Percentiles rank a stretch among this genome's conserved stretches.
These are phyloP conservation scores for Diachrysia chrysitis DNA, from an alignment of 2,888 invertebrate species.

Conservation along the genomic window DNA sequence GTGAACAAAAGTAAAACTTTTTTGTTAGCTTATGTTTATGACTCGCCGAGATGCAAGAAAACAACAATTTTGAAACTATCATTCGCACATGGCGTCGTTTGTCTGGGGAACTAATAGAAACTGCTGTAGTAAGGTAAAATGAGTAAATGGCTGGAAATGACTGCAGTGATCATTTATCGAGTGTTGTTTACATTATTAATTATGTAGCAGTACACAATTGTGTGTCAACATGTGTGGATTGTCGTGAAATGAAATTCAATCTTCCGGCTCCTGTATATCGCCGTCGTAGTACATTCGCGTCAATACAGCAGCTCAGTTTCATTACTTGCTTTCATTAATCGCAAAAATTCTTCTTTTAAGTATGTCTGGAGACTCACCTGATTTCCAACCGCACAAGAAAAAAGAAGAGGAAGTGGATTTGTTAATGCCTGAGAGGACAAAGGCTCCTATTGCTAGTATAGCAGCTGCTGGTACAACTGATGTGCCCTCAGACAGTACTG, in stretches of 20 bases:
- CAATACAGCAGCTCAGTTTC: slow-evolving; percentile 23
- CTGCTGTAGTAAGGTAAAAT: slow-evolving; percentile 76
- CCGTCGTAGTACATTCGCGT: slow-evolving; percentile 22
- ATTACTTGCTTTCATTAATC: slow-evolving; percentile 40
- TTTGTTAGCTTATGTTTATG: slow-evolving; percentile 67
- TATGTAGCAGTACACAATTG: slow-evolving; percentile 51
- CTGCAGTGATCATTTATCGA: slow-evolving; percentile 49
- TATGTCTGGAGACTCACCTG: slow-evolving; percentile 82
- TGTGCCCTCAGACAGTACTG: slow-evolving; percentile 59
- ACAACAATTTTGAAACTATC: slow-evolving; percentile 83
- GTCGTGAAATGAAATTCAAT: slow-evolving; percentile 59
- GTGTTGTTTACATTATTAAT: slow-evolving; percentile 68
- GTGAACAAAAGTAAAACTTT: slow-evolving; percentile 66
- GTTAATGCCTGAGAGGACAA: slow-evolving; percentile 69
- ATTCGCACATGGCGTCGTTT: slow-evolving; percentile 84
- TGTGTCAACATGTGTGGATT: slow-evolving; percentile 49
- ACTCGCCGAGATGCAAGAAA: slow-evolving; percentile 78
- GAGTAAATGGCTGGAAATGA: slow-evolving; percentile 52
- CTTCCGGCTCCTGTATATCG: slow-evolving; percentile 33
- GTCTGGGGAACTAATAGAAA: slow-evolving; percentile 78
- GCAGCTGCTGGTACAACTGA: slow-evolving; percentile 64
- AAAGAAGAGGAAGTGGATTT: slow-evolving; percentile 77
- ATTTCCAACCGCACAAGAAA: slow-evolving; percentile 73
- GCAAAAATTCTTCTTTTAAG: slow-evolving; percentile 67
- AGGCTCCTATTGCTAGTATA: slow-evolving; percentile 60